These are phyloP conservation scores for Malacosoma neustria DNA, from an alignment of 2,888 invertebrate species.

Conservation along the genomic window DNA sequence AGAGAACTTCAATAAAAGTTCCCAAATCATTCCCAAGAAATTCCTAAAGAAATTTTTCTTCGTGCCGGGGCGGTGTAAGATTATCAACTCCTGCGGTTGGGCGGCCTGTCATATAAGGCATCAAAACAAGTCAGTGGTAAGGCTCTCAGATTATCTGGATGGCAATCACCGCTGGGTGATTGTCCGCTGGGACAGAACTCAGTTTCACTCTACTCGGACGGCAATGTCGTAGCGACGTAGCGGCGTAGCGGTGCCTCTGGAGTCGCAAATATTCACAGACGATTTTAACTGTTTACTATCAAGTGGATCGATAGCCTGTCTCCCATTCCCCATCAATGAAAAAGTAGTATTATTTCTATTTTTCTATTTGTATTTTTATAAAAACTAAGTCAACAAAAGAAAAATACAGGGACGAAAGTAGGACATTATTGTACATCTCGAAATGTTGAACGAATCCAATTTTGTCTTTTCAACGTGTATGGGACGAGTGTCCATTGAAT, in stretches of 20 bases:
- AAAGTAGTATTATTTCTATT: not conserved
- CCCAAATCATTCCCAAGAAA: too few relatives aligned
- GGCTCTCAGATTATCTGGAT: too few relatives aligned
- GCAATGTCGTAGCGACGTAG: slow-evolving; percentile 1
- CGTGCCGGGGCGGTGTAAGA: too few relatives aligned
- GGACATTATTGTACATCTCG: not conserved
- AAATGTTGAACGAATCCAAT: not conserved
- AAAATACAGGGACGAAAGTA: not conserved
- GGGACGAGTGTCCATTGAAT: not conserved
- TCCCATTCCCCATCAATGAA: not conserved
- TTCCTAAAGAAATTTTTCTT: too few relatives aligned
- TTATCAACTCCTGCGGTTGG: too few relatives aligned
- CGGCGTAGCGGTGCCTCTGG: slow-evolving; percentile 1
- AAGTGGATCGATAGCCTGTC: too few relatives aligned
- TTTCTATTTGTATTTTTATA: not conserved
- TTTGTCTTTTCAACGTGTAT: not conserved
- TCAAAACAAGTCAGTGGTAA: not conserved
- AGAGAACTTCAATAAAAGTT: too few relatives aligned
- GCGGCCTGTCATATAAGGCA: not conserved
- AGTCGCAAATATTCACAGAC: too few relatives aligned
- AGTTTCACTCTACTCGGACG: too few relatives aligned
- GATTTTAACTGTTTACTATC: too few relatives aligned
- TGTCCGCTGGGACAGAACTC: too few relatives aligned
- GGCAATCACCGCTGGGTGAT: too few relatives aligned
- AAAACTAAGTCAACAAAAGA: not conserved